These are phyloP conservation scores for Mirounga angustirostris DNA, from an alignment of 2,113 vertebrate species.

Conservation along the genomic window DNA sequence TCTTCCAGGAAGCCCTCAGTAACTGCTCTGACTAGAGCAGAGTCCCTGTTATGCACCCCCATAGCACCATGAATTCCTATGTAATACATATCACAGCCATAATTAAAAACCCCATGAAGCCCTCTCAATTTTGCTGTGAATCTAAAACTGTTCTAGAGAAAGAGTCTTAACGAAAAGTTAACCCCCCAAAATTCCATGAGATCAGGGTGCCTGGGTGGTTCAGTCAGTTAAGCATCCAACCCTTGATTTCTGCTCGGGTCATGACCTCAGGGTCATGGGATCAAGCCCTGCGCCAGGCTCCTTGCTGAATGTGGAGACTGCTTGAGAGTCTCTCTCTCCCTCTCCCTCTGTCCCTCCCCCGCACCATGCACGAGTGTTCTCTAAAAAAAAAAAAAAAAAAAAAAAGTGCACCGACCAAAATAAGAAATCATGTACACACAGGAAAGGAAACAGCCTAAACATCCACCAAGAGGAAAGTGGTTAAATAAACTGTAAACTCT, in stretches of 20 bases:
- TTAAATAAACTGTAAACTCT: background rate
- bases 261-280: background rate
- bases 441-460: background rate
- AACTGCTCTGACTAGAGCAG: background rate
- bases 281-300: accelerated
- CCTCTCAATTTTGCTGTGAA: background rate
- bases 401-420: background rate
- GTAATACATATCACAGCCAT: background rate
- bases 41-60: background rate
- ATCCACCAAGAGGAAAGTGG: background rate
- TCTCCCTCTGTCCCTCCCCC: background rate
- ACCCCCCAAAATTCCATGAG: background rate
- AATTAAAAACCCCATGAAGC: background rate
- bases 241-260: background rate
- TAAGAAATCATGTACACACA: background rate
- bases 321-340: background rate
- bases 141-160: background rate
- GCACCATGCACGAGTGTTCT: accelerated
- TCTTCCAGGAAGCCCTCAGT: background rate
- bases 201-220: background rate
- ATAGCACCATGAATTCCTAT: background rate
- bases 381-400: background rate
- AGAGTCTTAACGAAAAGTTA: background rate
- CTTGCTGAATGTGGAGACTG: background rate
- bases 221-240: background rate